Base-by-base conservation (phyloP, 1,140 invertebrate species). In the Kradibia gibbosae region DNA sequence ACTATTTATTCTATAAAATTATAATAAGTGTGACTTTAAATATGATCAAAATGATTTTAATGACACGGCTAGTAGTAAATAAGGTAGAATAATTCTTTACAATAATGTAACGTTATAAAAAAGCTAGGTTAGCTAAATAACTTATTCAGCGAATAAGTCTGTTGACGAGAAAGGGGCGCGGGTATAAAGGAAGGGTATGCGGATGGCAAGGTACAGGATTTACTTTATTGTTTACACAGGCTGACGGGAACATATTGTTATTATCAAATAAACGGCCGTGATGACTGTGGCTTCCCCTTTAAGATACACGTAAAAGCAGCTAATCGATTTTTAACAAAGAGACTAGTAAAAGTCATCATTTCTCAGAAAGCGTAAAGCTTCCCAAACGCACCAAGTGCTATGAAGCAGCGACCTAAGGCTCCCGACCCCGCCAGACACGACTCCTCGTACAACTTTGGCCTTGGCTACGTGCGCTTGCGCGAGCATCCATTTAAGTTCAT, bases 401-500 rank as follows among this genome's bases (percentile, higher is more conserved):
- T 8, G 72, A 55, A 0, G 36, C 22, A 2, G 1, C 1, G 3
- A 3, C 84, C 25, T 84, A 84, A 82, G 72, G 57, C 42, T 67
- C 65, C n/a, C 17, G 3, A 45, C 74, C 22, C 45, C 71, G 25
- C 45, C 17, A 20, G 39, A 22, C 13, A 11, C 53, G 5, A 57
- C 53, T 25, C 17, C 53, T 57, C 53, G 17, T 25, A 20, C 60
- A 45, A 8, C 60, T 50, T 55, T 67, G 72, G 67, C 82, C 82
- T 80, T 83, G 82, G 55, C 39, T 80, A 13, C 28, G 50, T 39
- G 20, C 45, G 55, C 57, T 57, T 25, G 45, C 62, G 39, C 74
- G 74, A 78, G 57, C 82, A 78, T 78, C 79, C 82, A 83, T 83
- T 81, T 83, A 83, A 81, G 79, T 83, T 78, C 79, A 81, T 73